Base-by-base conservation (phyloP, 2,888 invertebrate species). In the Lochmaea capreae region DNA sequence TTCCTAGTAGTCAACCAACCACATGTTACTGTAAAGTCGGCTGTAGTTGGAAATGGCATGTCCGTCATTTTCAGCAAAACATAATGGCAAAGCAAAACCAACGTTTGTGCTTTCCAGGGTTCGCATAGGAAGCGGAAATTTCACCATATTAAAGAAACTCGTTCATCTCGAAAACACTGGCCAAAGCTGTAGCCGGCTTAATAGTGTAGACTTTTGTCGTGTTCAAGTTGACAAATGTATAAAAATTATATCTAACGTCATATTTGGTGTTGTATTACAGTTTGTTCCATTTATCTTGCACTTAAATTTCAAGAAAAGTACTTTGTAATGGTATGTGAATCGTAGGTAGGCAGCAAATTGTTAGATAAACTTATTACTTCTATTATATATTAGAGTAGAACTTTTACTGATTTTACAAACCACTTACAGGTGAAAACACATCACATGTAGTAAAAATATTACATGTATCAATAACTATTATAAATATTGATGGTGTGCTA, bases 351-450 rank as follows among this genome's bases (percentile, higher is more conserved):
- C 54, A 54, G 54, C 16, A 54, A 16, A 18, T 18, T 54, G 9
- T 54, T 54, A 52, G 14, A 52, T 16, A 5, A 11, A 52, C n/a
- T 52, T 16, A n/a, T n/a, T n/a, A 54, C 54, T 54, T 16, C 11
- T 10, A 54, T 54, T 54, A 54, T 16, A 54, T 54, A 54, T 18
- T 54, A 16, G 16, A 54, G 16, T 54, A 54, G 18, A 10, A 54
- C 10, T 54, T 54, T 54, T 54, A 54, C 54, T 54, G 54, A 18
- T 54, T 54, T 54, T 54, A 54, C 54, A 54, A 54, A 54, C 54
- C 54, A 54, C 54, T 54, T 18, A 54, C 54, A 16, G 54, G 54
- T 54, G 10, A 54, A 16, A 18, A 54, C 54, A 54, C 54, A 54
- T 54, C 54, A 54, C 11, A 54, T 54, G 54, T 54, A 54, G 18